Base-by-base conservation (phyloP, 1,140 invertebrate species). In the Hestina assimilis region DNA sequence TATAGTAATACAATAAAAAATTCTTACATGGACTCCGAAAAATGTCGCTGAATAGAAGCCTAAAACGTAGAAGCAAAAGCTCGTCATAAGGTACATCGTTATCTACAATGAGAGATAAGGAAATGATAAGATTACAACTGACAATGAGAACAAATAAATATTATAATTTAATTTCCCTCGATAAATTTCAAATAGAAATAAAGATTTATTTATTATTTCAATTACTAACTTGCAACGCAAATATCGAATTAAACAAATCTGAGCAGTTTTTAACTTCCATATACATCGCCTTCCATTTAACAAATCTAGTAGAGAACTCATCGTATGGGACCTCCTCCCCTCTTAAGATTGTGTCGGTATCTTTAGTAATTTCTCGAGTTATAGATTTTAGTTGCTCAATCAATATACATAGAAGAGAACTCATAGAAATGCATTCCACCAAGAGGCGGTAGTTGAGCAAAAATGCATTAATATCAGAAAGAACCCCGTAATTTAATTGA, bases 171-270 rank as follows among this genome's bases (percentile, higher is more conserved):
- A n/a, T n/a, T n/a, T n/a, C n/a, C n/a, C n/a, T n/a, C n/a, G n/a
- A n/a, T n/a, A n/a, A n/a, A n/a, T n/a, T n/a, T n/a, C n/a, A n/a
- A n/a, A n/a, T n/a, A n/a, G n/a, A n/a, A n/a, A n/a, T n/a, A n/a
- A n/a, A n/a, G n/a, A n/a, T n/a, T n/a, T n/a, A n/a, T n/a, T n/a
- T n/a, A n/a, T n/a, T n/a, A n/a, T n/a, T n/a, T n/a, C n/a, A n/a
- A n/a, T n/a, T n/a, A 47, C 33, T 31, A 40, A 72, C 69, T 61
- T 72, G 66, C 8, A 61, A 7, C 11, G 63, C 59, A 43, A 66
- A 72, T 14, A 69, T 52, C 7, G 14, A 4, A 38, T 72, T 72
- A 20, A 64, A 54, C 2, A 63, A 41, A 26, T 61, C 59, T 0
- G 55, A 62, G 33, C 56, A 64, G 17, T 65, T 47, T n/a, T 57